Conservation (phyloP, 2,113 vertebrate species). For the Tauraco erythrolophus region DNA sequence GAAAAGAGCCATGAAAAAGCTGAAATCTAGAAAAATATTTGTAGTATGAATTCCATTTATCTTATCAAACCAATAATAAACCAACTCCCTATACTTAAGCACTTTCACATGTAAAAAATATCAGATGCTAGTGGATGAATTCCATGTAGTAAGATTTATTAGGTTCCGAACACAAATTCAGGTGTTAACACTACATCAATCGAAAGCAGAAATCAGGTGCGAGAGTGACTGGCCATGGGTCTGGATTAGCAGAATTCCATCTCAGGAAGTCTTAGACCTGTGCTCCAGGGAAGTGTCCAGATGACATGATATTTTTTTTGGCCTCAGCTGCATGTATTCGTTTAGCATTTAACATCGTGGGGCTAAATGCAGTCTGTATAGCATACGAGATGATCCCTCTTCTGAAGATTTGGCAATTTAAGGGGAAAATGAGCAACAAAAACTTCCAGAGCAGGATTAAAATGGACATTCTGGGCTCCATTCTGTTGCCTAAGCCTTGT, state of each 20-base stretch:
- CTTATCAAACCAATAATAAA: not conserved
- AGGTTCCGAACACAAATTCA: not conserved
- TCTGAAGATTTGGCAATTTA: not conserved
- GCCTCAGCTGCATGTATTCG: not conserved
- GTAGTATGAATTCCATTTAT: not conserved
- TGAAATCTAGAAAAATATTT: not conserved
- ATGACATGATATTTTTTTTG: not conserved
- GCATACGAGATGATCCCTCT: not conserved
- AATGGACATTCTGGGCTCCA: not conserved
- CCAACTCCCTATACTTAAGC: not conserved
- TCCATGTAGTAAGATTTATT: not conserved
- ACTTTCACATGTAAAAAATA: not conserved
- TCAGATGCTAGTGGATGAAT: not conserved
- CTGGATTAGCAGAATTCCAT: not conserved
- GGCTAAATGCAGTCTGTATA: not conserved
- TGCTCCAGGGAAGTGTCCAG: not conserved
- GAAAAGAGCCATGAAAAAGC: not conserved
- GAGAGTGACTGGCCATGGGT: not conserved
- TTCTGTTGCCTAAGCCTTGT: not conserved
- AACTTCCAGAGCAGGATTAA: not conserved
- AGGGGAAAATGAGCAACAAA: not conserved
- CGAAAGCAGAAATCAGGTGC: not conserved
- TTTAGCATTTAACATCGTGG: not conserved
- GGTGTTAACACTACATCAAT: not conserved
- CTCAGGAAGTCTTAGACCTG: not conserved